Evolutionary conservation across 1,140 invertebrate species (phyloP).

Genomic region (Tetragonula clypearis): DNA sequence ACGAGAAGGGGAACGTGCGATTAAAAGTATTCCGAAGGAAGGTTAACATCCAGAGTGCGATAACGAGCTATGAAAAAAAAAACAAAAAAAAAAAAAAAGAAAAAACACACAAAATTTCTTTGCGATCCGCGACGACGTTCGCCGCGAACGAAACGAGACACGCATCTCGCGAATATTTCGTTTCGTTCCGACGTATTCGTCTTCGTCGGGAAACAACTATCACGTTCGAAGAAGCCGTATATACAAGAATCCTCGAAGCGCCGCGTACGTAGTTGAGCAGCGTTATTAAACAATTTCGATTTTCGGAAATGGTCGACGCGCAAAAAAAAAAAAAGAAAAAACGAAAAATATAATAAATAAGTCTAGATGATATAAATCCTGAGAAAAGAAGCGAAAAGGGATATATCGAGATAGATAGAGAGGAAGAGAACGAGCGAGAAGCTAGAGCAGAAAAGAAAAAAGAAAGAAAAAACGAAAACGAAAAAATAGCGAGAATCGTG

Average conservation of each 20-base stretch:
- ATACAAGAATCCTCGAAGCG: slow-evolving; percentile 62
- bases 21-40: slow-evolving; percentile 44
- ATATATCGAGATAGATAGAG: too few relatives aligned
- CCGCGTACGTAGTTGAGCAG: slow-evolving; percentile 62
- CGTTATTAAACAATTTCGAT: slow-evolving; percentile 54
- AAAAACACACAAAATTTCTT: slow-evolving; percentile 15
- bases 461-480: neutral
- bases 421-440: too few relatives aligned
- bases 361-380: slow-evolving; percentile 25
- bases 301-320: slow-evolving; percentile 61
- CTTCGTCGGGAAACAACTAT: neutral
- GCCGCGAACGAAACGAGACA: neutral
- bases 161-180: neutral
- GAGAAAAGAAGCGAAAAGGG: slow-evolving; percentile 9
- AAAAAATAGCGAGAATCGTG: neutral
- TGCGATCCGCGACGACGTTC: neutral
- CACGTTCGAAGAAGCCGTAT: slow-evolving; percentile 55
- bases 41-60: slow-evolving; percentile 52
- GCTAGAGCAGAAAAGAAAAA: neutral
- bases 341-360: slow-evolving; percentile 26
- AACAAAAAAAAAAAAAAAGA: too few relatives aligned
- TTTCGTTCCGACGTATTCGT: neutral
- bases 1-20: slow-evolving; percentile 47
- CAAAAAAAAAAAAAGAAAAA: slow-evolving; percentile 36
- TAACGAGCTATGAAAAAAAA: slow-evolving; percentile 42